A percentile compares a stretch with the other conserved stretches of the same genome.
Evolutionary conservation across 2,797 vertebrate species (phyloP).

Genomic region (Clarias fuscus): DNA sequence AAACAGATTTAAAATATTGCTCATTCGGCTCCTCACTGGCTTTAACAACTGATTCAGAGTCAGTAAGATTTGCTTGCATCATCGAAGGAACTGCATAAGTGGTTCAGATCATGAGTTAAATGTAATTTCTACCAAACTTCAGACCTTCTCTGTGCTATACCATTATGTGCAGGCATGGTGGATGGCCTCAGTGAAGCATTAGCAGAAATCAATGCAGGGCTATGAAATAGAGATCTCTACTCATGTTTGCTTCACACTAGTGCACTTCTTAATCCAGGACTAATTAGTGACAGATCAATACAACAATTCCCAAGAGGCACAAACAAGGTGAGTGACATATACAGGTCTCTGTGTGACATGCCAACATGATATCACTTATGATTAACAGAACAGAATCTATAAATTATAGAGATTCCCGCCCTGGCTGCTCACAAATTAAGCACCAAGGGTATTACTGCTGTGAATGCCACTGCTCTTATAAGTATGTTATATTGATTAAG

Average conservation of each 20-base stretch:
- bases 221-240: slow-evolving; percentile 41
- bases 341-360: slow-evolving; percentile 23
- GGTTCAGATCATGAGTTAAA: slow-evolving; percentile 12
- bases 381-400: slow-evolving; percentile 39
- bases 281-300: slow-evolving; percentile 56
- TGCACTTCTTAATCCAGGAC: slow-evolving; percentile 49
- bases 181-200: slow-evolving; percentile 39
- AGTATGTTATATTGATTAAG: slow-evolving; percentile 30
- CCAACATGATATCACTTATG: slow-evolving; percentile 39
- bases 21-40: not conserved
- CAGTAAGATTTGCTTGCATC: not conserved
- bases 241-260: slow-evolving; percentile 50
- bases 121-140: slow-evolving; percentile 9
- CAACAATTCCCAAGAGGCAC: slow-evolving; percentile 43
- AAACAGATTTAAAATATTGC: slow-evolving; percentile 23
- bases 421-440: slow-evolving; percentile 27
- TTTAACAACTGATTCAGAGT: slow-evolving; percentile 23
- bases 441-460: slow-evolving; percentile 29
- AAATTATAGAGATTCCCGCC: slow-evolving; percentile 29
- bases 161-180: slow-evolving; percentile 4
- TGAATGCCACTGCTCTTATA: not conserved
- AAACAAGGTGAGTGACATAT: slow-evolving; percentile 36
- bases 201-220: slow-evolving; percentile 52
- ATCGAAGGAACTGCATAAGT: not conserved
- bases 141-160: slow-evolving; percentile 10